These are phyloP conservation scores for Eonycteris spelaea DNA, from an alignment of 2,113 vertebrate species.

Conservation along the genomic window DNA sequence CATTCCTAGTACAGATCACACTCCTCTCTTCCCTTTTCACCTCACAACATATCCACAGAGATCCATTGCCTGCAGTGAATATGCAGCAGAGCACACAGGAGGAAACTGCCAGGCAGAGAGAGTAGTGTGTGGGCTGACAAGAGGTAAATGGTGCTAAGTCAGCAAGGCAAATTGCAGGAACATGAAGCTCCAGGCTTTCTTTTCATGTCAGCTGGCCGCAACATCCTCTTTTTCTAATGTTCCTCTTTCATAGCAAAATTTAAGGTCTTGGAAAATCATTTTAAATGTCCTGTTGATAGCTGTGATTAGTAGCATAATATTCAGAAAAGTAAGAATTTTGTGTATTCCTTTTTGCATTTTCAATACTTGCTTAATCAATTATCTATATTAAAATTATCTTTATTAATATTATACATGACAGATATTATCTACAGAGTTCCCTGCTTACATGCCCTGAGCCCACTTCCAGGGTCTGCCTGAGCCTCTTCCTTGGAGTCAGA, in stretches of 20 bases:
- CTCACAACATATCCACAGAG: neutral
- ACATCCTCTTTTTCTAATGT: neutral
- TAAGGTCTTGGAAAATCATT: neutral
- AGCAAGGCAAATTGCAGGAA: neutral
- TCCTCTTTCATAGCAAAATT: neutral
- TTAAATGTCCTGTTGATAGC: neutral
- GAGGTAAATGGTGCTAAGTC: neutral
- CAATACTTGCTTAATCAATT: neutral
- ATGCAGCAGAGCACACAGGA: neutral
- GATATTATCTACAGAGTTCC: neutral
- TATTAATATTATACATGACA: neutral
- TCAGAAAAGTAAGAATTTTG: neutral
- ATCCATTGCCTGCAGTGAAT: neutral
- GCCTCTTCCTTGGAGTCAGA: neutral
- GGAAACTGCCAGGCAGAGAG: neutral
- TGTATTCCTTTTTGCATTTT: neutral
- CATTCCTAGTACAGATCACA: neutral
- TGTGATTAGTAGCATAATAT: neutral
- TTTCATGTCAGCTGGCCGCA: neutral
- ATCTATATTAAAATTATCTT: neutral
- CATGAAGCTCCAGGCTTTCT: neutral
- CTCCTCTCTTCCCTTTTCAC: neutral
- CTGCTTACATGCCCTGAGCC: neutral
- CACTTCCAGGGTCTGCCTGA: neutral
- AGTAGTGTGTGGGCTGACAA: neutral